These are phyloP conservation scores for Diabrotica virgifera DNA, from an alignment of 1,140 invertebrate genomes.

Conservation along the genomic window DNA sequence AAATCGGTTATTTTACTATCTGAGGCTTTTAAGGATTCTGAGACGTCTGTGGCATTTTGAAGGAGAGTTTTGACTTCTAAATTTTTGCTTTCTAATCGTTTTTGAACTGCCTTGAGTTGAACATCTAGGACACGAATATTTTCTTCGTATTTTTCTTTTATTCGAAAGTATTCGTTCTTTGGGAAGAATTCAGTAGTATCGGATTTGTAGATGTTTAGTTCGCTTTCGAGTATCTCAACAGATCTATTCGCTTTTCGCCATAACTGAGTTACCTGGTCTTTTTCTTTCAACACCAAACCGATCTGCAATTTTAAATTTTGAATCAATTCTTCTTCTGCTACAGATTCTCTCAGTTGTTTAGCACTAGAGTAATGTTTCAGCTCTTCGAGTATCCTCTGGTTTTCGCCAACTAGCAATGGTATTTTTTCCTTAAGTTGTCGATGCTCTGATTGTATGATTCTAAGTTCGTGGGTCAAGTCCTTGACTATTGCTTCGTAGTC, in stretches of 20 bases:
- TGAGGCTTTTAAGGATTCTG: conserved; percentile 38
- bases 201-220: conserved; percentile 37
- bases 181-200: conserved; percentile 36
- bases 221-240: conserved; percentile 42
- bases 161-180: conserved; percentile 27
- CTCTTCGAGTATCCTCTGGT: conserved; percentile 32
- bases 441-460: conserved; percentile 37
- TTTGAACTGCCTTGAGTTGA: conserved; percentile 29
- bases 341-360: conserved; percentile 19
- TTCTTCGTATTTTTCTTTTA: conserved; percentile 38
- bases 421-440: conserved; percentile 35
- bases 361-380: conserved; percentile 26
- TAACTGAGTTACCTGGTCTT: conserved; percentile 39
- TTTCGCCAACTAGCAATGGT: conserved; percentile 34
- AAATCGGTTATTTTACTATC: conserved; percentile 36
- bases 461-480: conserved; percentile 38
- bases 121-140: conserved; percentile 33
- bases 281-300: conserved; percentile 34
- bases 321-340: conserved; percentile 31
- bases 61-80: conserved; percentile 32
- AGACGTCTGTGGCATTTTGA: conserved; percentile 30
- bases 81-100: conserved; percentile 30
- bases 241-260: conserved; percentile 40
- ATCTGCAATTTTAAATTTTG: conserved; percentile 43
- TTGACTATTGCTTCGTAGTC: conserved; percentile 38